These are phyloP conservation scores for Passer montanus DNA, from an alignment of 2,113 vertebrate species.

Conservation along the genomic window DNA sequence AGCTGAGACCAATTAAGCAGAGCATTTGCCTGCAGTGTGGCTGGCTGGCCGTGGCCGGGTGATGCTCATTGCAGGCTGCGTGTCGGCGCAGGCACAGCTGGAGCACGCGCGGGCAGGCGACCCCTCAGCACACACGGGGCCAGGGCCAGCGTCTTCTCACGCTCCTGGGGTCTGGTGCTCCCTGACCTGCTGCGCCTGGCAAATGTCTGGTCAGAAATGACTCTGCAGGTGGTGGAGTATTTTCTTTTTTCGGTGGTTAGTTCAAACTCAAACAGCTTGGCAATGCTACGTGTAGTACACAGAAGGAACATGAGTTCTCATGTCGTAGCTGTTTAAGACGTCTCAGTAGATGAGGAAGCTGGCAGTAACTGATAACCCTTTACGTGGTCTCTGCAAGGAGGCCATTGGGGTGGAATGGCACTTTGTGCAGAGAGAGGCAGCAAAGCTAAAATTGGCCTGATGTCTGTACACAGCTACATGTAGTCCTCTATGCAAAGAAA, in stretches of 20 bases:
- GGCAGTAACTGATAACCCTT: background rate
- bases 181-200: background rate
- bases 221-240: background rate
- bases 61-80: background rate
- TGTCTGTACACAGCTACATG: background rate
- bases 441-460: background rate
- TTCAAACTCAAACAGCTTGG: background rate
- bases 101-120: background rate
- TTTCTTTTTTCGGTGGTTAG: background rate
- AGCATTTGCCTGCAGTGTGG: background rate
- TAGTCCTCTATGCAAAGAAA: background rate
- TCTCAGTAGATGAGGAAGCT: background rate
- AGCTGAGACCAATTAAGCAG: conserved; percentile 29
- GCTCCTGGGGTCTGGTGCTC: background rate
- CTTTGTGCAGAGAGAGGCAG: background rate
- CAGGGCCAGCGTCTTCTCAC: background rate
- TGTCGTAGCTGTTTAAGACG: background rate
- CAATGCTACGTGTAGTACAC: background rate
- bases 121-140: background rate
- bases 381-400: background rate
- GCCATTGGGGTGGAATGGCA: background rate
- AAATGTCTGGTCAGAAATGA: background rate
- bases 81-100: background rate
- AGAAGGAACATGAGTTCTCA: background rate
- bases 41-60: background rate